phyloP scores from a whole-genome alignment of 2,888 invertebrate genomes.

The Homarus gammarus region DNA sequence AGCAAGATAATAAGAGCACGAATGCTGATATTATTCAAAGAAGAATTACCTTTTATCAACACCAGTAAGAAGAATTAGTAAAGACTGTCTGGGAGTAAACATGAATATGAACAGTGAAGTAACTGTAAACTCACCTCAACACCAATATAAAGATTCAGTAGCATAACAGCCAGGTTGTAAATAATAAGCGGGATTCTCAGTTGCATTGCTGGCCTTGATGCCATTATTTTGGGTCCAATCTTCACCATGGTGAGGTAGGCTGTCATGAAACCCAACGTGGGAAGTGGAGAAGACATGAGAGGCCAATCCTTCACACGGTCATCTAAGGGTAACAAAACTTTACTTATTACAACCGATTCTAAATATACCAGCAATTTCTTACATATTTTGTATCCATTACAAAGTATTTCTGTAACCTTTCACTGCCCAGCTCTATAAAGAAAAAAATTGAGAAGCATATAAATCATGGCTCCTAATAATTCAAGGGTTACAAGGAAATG shows the following conservation, averaged over 20 bases:
- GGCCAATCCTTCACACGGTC: constrained; percentile 91
- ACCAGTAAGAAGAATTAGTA: too few relatives aligned
- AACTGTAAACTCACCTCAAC: constrained; percentile 85
- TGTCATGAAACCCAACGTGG: constrained; percentile 85
- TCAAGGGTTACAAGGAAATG: too few relatives aligned
- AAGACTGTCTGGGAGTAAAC: too few relatives aligned
- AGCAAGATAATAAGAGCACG: too few relatives aligned
- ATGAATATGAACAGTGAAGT: too few relatives aligned
- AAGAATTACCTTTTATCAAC: too few relatives aligned
- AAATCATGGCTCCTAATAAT: too few relatives aligned
- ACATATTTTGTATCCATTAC: too few relatives aligned
- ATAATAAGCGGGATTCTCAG: constrained; percentile 88
- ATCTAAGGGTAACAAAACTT: constrained; percentile 80
- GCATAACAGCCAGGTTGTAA: constrained; percentile 91
- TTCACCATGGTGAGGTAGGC: constrained; percentile 88
- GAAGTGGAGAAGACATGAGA: constrained; percentile 89
- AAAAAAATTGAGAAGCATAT: too few relatives aligned
- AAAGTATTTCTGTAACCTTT: too few relatives aligned
- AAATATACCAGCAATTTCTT: background rate
- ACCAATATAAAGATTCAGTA: constrained; percentile 90
- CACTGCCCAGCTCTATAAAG: too few relatives aligned
- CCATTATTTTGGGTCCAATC: constrained; percentile 90
- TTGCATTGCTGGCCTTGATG: constrained; percentile 86
- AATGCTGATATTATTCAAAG: too few relatives aligned
- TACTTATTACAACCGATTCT: background rate